Evolutionary conservation across 2,888 invertebrate genomes (phyloP).

Genomic region (Oligia latruncula): DNA sequence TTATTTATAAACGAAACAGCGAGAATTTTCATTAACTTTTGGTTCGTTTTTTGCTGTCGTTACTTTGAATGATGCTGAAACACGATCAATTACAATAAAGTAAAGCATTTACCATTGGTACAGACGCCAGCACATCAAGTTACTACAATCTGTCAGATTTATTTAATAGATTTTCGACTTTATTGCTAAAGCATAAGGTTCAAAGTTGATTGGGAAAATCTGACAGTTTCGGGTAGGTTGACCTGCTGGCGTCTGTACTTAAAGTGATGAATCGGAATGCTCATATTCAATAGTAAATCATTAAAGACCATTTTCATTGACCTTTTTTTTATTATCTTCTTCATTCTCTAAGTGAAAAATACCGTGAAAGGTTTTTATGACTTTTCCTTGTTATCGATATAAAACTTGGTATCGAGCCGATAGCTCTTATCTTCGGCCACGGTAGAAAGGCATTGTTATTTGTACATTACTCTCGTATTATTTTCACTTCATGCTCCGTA

Average conservation of each 20-base stretch:
- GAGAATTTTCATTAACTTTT: not conserved
- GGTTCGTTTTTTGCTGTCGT: not conserved
- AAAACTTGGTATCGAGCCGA: conserved; percentile 33
- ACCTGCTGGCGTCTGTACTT: too few species aligned
- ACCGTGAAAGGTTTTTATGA: conserved; percentile 23
- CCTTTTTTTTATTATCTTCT: not conserved
- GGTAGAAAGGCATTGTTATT: conserved; percentile 52
- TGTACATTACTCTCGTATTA: conserved; percentile 49
- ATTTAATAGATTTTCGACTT: too few species aligned
- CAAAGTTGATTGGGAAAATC: too few species aligned
- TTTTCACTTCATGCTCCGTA: conserved; percentile 35
- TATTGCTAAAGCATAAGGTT: too few species aligned
- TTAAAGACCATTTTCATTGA: not conserved
- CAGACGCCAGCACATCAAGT: too few species aligned
- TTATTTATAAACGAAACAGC: conserved; percentile 7
- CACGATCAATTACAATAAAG: conserved; percentile 17
- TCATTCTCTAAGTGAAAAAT: conserved; percentile 1
- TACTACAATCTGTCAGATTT: too few species aligned
- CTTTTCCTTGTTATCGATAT: conserved; percentile 31
- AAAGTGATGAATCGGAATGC: not conserved
- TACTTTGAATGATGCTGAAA: conserved; percentile 24
- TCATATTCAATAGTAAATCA: not conserved
- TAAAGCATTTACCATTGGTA: not conserved
- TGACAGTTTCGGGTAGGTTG: too few species aligned
- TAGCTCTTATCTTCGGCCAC: conserved; percentile 48